phyloP scores from a whole-genome alignment of 2,888 invertebrate species.

The Calliphora vomitoria region DNA sequence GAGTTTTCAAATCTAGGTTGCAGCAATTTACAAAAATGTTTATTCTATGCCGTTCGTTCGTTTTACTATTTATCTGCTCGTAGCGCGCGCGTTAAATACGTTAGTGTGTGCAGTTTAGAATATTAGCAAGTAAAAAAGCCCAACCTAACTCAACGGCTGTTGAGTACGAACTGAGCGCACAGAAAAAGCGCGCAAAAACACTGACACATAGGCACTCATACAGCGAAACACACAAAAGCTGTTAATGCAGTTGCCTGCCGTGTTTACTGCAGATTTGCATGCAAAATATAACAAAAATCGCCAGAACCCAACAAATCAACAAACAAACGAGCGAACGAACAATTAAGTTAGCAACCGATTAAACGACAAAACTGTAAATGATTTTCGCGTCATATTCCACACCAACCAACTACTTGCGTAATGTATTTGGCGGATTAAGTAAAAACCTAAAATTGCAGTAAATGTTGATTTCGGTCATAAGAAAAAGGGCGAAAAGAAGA shows the following conservation, averaged over 20 bases:
- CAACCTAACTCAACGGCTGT: constrained; percentile 83
- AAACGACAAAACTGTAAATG: constrained; percentile 21
- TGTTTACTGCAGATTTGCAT: constrained; percentile 67
- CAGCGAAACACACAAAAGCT: constrained; percentile 74
- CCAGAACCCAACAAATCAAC: constrained; percentile 46
- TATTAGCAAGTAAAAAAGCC: constrained; percentile 74
- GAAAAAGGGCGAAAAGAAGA: neutral
- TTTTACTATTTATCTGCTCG: constrained; percentile 49
- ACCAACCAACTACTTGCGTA: constrained; percentile 32
- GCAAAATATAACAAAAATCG: constrained; percentile 50
- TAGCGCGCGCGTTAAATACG: constrained; percentile 61
- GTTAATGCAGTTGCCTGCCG: constrained; percentile 70
- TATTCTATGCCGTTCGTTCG: neutral
- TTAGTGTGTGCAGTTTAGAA: constrained; percentile 64
- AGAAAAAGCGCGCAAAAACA: constrained; percentile 79
- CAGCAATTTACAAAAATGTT: constrained; percentile 61
- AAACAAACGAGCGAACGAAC: constrained; percentile 19
- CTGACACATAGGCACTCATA: constrained; percentile 69
- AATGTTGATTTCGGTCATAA: constrained; percentile 52
- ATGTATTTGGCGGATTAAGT: constrained; percentile 16
- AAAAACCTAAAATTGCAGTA: constrained; percentile 39
- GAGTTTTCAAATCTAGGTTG: constrained; percentile 66
- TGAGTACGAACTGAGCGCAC: constrained; percentile 81
- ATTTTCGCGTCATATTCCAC: neutral
- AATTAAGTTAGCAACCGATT: constrained; percentile 54